A percentile compares a stretch with the other conserved stretches of the same genome.
phyloP scores from a whole-genome alignment of 2,888 invertebrate genomes.

The Lottia scabra region DNA sequence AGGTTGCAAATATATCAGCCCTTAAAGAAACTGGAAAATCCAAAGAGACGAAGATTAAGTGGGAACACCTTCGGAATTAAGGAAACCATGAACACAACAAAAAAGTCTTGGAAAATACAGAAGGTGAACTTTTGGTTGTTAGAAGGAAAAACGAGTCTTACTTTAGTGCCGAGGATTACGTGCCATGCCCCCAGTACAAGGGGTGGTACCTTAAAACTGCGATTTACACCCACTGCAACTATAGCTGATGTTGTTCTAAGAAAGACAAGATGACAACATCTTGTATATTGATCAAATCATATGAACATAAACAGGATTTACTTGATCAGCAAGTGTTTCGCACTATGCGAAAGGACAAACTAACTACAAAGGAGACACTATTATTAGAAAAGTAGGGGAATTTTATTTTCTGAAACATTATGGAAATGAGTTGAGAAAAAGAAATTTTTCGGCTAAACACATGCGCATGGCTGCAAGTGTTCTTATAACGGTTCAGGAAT shows the following conservation, averaged over 20 bases:
- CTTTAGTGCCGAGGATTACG: no score
- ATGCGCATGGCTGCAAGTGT: not conserved
- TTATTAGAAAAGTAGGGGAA: not conserved
- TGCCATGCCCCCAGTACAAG: no score
- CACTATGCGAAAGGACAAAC: not conserved
- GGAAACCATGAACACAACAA: not conserved
- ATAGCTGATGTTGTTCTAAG: not conserved
- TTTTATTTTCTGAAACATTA: not conserved
- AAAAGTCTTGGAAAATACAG: no score
- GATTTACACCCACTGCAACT: no score
- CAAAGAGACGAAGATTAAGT: not conserved
- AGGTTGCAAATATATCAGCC: not conserved
- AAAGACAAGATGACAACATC: not conserved
- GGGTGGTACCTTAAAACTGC: no score
- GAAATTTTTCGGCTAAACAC: not conserved
- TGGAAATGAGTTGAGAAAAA: not conserved
- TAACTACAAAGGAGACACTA: not conserved
- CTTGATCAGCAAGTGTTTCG: not conserved
- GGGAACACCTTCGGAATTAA: not conserved
- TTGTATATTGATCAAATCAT: not conserved
- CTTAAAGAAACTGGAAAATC: not conserved
- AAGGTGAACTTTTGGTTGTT: no score
- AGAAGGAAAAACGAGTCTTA: no score
- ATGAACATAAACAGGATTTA: not conserved
- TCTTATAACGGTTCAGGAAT: not conserved